A percentile compares a stretch with the other conserved stretches of the same genome.
These are phyloP conservation scores for Planiliza haematocheilus DNA, from an alignment of 2,113 vertebrate species.

Conservation along the genomic window DNA sequence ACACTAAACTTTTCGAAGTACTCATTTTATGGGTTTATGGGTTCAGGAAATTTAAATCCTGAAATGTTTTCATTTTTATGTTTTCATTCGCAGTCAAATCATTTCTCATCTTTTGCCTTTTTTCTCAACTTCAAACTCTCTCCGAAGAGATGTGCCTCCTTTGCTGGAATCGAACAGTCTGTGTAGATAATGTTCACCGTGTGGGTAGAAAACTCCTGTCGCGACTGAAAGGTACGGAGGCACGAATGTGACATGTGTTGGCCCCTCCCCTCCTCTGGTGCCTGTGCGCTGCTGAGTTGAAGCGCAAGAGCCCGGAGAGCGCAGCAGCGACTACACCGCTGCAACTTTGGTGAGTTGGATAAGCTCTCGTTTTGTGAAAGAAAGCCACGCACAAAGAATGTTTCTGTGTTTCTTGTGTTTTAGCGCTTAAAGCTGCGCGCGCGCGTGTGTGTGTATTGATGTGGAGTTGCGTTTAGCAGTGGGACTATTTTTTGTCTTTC, in stretches of 20 bases:
- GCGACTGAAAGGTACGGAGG: slow-evolving; percentile 31
- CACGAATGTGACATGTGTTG: slow-evolving; percentile 66
- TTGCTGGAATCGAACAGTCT: no score
- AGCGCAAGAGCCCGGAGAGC: slow-evolving; percentile 71
- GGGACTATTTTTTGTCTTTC: slow-evolving; percentile 64
- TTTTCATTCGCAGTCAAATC: no score
- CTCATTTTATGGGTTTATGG: no score
- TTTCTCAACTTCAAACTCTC: no score
- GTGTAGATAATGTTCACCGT: neutral
- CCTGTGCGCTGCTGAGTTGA: slow-evolving; percentile 54
- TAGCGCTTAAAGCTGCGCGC: neutral
- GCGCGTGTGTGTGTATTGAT: neutral
- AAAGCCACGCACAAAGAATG: neutral
- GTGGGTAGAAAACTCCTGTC: neutral
- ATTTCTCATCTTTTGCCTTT: no score
- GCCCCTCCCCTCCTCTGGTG: slow-evolving; percentile 64
- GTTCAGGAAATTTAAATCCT: no score
- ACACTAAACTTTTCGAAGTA: no score
- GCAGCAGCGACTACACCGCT: slow-evolving; percentile 71
- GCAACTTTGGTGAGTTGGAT: slow-evolving; percentile 80
- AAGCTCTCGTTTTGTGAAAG: slow-evolving; percentile 32
- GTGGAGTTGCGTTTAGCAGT: neutral
- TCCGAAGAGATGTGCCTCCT: no score
- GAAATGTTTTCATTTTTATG: no score
- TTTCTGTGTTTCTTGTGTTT: neutral